phyloP scores from a whole-genome alignment of 1,140 invertebrate species.

The Papilio machaon region DNA sequence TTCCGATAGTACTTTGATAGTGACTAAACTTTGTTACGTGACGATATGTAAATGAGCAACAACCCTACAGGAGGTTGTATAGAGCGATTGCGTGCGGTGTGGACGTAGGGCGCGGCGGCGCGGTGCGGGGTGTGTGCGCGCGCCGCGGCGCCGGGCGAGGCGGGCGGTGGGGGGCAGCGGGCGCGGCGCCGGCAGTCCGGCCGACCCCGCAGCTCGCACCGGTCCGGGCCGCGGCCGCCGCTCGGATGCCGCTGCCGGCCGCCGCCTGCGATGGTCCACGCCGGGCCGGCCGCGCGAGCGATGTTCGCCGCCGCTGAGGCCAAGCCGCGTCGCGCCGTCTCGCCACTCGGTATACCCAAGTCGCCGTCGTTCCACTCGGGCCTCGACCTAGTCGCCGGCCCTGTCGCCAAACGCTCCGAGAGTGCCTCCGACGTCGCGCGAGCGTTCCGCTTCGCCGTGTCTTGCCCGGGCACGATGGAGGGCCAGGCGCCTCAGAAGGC shows the following conservation, averaged over 20 bases:
- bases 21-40: constrained; percentile 15
- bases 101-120: constrained; percentile 40
- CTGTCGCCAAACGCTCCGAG: constrained; percentile 77
- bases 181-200: constrained; percentile 60
- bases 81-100: constrained; percentile 46
- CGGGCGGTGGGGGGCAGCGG: constrained; percentile 63
- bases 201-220: constrained; percentile 1
- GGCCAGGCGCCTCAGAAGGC: constrained; percentile 70
- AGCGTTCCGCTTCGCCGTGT: constrained; percentile 74
- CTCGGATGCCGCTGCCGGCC: constrained; percentile 78
- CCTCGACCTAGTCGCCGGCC: constrained; percentile 87
- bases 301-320: constrained; percentile 81
- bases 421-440: constrained; percentile 78
- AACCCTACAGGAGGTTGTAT: constrained; percentile 60
- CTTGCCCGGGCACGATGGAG: constrained; percentile 69
- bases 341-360: constrained; percentile 88
- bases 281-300: constrained; percentile 78
- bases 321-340: constrained; percentile 80
- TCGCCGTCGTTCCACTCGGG: constrained; percentile 93
- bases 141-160: constrained; percentile 48
- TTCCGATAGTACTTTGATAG: neutral
- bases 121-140: constrained; percentile 42
- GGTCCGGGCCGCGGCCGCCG: constrained; percentile 55
- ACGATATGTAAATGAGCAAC: constrained; percentile 35
- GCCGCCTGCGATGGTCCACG: constrained; percentile 80